These are phyloP conservation scores for Liodrosophila aerea DNA, from an alignment of 2,888 invertebrate species.

Conservation along the genomic window DNA sequence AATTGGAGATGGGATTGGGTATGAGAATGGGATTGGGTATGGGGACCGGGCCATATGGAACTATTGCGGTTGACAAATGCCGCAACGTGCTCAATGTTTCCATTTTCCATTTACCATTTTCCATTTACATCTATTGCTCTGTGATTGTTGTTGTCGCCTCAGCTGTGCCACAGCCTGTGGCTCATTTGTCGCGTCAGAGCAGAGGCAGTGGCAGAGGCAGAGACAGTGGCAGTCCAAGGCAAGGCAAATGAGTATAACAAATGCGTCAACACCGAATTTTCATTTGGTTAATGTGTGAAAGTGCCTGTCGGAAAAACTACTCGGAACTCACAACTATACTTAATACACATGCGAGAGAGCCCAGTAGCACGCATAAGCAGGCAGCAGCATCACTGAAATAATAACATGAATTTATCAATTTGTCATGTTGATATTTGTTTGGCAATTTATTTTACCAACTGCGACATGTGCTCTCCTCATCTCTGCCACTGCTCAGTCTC, in stretches of 20 bases:
- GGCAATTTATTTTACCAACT: slow-evolving; percentile 73
- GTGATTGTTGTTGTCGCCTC: slow-evolving; percentile 53
- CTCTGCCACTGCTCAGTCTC: slow-evolving; percentile 1
- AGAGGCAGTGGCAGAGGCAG: slow-evolving; percentile 1
- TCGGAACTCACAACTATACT: neutral
- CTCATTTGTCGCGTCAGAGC: slow-evolving; percentile 63
- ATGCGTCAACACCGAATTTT: slow-evolving; percentile 79
- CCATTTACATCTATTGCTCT: slow-evolving; percentile 39
- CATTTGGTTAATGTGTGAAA: slow-evolving; percentile 79
- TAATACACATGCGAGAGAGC: too few relatives aligned
- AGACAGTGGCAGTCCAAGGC: slow-evolving; percentile 10
- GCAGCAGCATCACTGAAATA: slow-evolving; percentile 59
- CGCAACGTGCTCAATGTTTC: slow-evolving; percentile 76
- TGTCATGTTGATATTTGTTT: slow-evolving; percentile 79
- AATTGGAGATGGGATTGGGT: neutral
- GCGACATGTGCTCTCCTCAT: slow-evolving; percentile 44
- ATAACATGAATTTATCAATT: slow-evolving; percentile 79
- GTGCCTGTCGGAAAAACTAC: slow-evolving; percentile 49
- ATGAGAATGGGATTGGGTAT: slow-evolving; percentile 6
- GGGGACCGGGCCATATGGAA: slow-evolving; percentile 58
- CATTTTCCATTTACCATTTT: slow-evolving; percentile 53
- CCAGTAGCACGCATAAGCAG: slow-evolving; percentile 47
- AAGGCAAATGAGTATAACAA: slow-evolving; percentile 68
- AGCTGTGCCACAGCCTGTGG: slow-evolving; percentile 65
- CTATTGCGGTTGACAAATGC: slow-evolving; percentile 70